Evolutionary conservation across 2,888 invertebrate species (phyloP).

Genomic region (Patella depressa): DNA sequence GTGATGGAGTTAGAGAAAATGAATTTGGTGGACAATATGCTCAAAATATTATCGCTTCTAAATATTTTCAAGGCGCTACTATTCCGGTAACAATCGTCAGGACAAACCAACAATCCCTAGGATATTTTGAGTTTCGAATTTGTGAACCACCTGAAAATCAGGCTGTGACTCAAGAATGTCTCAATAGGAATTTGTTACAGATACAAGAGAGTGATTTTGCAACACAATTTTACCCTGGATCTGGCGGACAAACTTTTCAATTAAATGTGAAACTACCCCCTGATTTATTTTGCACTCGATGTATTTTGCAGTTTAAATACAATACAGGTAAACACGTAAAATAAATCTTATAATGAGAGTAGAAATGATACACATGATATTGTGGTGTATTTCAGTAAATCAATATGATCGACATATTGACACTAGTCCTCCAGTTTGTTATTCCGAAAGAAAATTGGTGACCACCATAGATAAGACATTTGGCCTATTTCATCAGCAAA

Average conservation of each 20-base stretch:
- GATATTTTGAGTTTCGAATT: constrained; percentile 1
- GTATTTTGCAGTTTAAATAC: constrained; percentile 42
- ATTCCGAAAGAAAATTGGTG: no score
- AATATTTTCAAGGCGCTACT: constrained; percentile 3
- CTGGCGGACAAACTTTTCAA: constrained; percentile 37
- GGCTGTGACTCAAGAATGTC: neutral
- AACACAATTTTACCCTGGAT: constrained; percentile 32
- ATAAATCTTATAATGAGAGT: no score
- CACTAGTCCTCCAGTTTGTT: no score
- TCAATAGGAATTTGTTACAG: neutral
- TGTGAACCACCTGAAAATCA: neutral
- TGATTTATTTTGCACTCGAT: constrained; percentile 34
- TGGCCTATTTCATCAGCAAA: no score
- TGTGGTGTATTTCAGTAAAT: no score
- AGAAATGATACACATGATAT: no score
- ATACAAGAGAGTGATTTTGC: neutral
- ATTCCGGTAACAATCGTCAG: neutral
- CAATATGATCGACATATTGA: no score
- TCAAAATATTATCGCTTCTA: neutral
- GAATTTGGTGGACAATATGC: neutral
- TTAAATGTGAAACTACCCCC: constrained; percentile 37
- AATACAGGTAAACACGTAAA: constrained; percentile 33
- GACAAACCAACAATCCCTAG: neutral
- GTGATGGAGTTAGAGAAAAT: neutral
- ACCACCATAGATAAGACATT: no score